These are phyloP conservation scores for Glaucomys volans DNA, from an alignment of 2,113 vertebrate genomes.

Conservation along the genomic window DNA sequence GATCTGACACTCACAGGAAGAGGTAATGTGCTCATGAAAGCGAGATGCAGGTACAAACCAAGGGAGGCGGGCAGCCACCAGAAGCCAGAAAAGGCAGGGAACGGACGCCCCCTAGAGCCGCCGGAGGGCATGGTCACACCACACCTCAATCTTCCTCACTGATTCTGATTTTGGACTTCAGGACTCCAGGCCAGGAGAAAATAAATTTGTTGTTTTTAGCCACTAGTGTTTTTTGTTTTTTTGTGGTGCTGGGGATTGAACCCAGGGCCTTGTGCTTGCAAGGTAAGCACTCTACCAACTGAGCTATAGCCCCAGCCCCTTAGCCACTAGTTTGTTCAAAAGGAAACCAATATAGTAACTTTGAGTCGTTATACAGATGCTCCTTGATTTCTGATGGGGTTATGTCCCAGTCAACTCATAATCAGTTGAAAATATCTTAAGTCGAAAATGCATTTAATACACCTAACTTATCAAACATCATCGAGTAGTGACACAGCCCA, in stretches of 20 bases:
- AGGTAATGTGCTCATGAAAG: background rate
- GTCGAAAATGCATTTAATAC: background rate
- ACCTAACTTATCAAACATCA: background rate
- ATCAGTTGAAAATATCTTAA: background rate
- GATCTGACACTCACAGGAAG: background rate
- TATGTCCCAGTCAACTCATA: background rate
- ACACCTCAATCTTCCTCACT: background rate
- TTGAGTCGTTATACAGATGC: background rate
- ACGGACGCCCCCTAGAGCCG: background rate
- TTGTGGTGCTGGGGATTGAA: too few relatives aligned
- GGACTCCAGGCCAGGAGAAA: background rate
- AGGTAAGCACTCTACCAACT: too few relatives aligned
- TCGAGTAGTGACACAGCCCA: background rate
- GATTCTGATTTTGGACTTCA: background rate
- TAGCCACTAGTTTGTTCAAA: constrained; percentile 2
- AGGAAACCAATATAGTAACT: background rate
- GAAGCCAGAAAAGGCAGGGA: background rate
- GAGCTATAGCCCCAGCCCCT: too few relatives aligned
- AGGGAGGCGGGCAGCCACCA: background rate
- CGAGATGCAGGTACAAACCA: background rate
- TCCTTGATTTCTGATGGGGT: background rate
- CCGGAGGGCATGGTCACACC: background rate
- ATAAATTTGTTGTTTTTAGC: background rate
- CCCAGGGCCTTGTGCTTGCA: too few relatives aligned
- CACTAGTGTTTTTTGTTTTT: too few relatives aligned